Evolutionary conservation across 2,113 vertebrate genomes (phyloP), one percentile per base, ranked within the genome.

Genomic region (rabbit (Oryctolagus cuniculus)): DNA sequence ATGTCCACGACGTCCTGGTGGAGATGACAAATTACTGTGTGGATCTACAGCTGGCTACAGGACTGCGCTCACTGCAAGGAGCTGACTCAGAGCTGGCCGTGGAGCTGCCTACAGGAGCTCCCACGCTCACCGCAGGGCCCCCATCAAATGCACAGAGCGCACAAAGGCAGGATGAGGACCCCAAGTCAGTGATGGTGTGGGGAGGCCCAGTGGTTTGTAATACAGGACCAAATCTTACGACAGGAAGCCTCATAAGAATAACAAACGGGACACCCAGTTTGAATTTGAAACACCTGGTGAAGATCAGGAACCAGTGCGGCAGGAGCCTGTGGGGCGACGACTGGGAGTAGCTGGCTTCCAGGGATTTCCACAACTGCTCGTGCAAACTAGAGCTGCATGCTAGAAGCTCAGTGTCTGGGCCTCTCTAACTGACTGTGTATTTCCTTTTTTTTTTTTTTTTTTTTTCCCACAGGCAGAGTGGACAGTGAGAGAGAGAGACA

Each of bases 1-100:
- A 8, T 10, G 17, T 12, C 84, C 9, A 0, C 0, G 0, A 5
- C 5, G 12, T 31, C 69, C 29, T 29, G 25, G 3, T 2, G 3
- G 7, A 74, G 73, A 19, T 3, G 55, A 12, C 49, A 10, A 8
- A 15, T 22, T 12, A 11, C 5, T 8, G 0, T 25, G 27, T n/a
- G 34, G 9, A 17, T 61, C 90, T 38, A 16, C 13, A 17, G 25
- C 38, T 72, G 77, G 51, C 24, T 5, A 2, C 55, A 25, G 17
- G 38, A 24, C 15, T 10, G 2, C 4, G 6, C 44, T 44, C 44
- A 38, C 53, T 69, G 73, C 51, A 74, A 87, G 51, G 38, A 24
- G 24, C 69, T 44, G 83, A 38, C 6, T 10, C 9, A 58, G 51
- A 93, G 34, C 27, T 11, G 19, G 75, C 8, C 0, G 2, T 5